Percentiles rank a stretch among this genome's conserved stretches.
Conservation (phyloP, 2,797 vertebrate species). For the Epinephelus awoara region DNA sequence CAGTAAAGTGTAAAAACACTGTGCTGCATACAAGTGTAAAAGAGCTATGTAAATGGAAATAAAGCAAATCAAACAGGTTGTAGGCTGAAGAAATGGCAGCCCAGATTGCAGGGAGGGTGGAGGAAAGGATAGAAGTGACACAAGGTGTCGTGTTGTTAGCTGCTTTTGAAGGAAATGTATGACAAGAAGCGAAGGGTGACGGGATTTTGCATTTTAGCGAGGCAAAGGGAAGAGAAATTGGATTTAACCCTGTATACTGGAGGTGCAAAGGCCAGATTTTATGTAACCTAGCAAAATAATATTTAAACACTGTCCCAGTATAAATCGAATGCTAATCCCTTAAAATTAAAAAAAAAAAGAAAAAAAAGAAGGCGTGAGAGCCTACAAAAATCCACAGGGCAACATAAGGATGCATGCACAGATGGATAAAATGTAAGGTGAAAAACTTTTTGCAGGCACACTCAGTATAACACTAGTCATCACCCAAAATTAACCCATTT, state of each 20-base stretch:
- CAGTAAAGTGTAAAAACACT: constrained; percentile 1
- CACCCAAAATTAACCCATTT: too few species aligned
- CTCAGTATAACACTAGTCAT: too few species aligned
- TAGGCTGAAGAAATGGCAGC: background rate
- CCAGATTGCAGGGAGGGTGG: background rate
- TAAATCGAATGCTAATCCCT: background rate
- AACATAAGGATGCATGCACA: background rate
- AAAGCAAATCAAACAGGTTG: constrained; percentile 17
- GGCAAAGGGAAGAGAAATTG: background rate
- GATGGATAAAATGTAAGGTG: background rate
- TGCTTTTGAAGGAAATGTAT: constrained; percentile 12
- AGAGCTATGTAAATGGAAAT: constrained; percentile 1
- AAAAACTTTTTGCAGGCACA: background rate
- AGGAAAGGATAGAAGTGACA: background rate
- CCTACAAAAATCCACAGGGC: background rate
- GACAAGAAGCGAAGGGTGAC: background rate
- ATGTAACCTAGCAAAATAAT: background rate
- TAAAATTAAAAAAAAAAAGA: too few species aligned
- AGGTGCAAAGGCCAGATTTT: background rate
- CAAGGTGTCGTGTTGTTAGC: background rate
- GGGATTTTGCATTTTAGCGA: background rate
- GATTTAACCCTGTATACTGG: background rate
- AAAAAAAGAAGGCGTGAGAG: too few species aligned
- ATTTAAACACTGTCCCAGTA: background rate
- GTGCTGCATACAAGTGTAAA: background rate